Evolutionary conservation across 1,140 invertebrate species (phyloP).

Genomic region (Drosophila nikananu): DNA sequence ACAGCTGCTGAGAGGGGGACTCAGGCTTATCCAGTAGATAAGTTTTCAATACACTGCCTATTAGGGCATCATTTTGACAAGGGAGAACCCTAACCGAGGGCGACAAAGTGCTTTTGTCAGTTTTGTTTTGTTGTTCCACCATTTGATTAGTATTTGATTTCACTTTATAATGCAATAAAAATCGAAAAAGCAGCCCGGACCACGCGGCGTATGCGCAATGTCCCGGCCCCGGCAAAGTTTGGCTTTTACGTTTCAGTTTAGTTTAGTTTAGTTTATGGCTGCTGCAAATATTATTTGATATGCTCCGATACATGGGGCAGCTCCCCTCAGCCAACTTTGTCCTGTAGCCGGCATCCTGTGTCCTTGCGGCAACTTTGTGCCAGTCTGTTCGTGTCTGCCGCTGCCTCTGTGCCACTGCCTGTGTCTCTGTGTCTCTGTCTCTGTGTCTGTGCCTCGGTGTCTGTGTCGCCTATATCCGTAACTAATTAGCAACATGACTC

Average conservation of each 20-base stretch:
- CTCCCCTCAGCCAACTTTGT: constrained; percentile 53
- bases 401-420: too few species aligned
- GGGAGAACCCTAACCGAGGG: constrained; percentile 1
- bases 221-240: constrained; percentile 33
- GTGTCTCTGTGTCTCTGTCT: not conserved
- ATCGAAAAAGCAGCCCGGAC: constrained; percentile 2
- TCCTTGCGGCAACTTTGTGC: constrained; percentile 7
- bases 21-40: not conserved
- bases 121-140: constrained; percentile 7
- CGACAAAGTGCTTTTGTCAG: constrained; percentile 45
- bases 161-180: constrained; percentile 42
- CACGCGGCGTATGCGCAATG: constrained; percentile 72
- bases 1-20: not conserved
- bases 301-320: constrained; percentile 22
- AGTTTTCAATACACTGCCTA: constrained; percentile 37
- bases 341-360: not conserved
- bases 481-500: constrained; percentile 81
- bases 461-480: constrained; percentile 73
- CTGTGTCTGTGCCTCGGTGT: not conserved
- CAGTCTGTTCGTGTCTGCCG: not conserved
- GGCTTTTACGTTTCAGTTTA: not conserved
- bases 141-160: constrained; percentile 59
- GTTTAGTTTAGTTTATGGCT: constrained; percentile 55
- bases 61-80: constrained; percentile 31
- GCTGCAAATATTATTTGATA: constrained; percentile 67